Evolutionary conservation across 2,113 vertebrate genomes (phyloP).

Genomic region (Pseudonaja textilis): DNA sequence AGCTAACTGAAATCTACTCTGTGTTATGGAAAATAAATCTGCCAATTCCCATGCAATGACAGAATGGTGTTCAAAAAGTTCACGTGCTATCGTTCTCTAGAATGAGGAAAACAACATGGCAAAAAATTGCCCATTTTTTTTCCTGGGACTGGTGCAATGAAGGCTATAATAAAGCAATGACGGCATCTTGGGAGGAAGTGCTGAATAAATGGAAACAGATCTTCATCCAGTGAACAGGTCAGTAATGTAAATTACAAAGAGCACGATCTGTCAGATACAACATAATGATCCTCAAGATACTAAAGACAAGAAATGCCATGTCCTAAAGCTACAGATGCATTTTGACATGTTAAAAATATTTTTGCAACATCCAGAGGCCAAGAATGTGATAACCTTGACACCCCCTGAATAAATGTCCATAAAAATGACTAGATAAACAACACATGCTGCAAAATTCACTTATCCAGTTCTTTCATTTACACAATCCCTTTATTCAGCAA

Average conservation of each 20-base stretch:
- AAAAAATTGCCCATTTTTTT: background rate
- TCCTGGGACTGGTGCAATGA: slow-evolving; percentile 14
- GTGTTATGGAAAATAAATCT: background rate
- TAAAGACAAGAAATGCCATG: slow-evolving; percentile 18
- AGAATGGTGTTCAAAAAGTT: background rate
- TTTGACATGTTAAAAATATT: slow-evolving; percentile 28
- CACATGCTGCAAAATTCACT: background rate
- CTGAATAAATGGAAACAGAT: slow-evolving; percentile 2
- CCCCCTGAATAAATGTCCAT: background rate
- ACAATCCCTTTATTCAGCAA: background rate
- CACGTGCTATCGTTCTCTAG: background rate
- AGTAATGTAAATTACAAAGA: slow-evolving; percentile 25
- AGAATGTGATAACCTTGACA: background rate
- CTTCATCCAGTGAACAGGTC: slow-evolving; percentile 32
- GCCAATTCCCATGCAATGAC: background rate
- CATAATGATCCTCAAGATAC: slow-evolving; percentile 11
- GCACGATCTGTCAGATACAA: background rate
- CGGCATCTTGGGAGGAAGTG: background rate
- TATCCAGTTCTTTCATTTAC: background rate
- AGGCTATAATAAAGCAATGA: background rate
- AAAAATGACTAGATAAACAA: background rate
- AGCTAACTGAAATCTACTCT: background rate
- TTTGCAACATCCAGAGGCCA: slow-evolving; percentile 6
- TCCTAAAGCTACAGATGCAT: slow-evolving; percentile 17
- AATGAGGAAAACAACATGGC: background rate